Conservation (phyloP, 2,888 invertebrate genomes). For the Epicampocera succincta region DNA sequence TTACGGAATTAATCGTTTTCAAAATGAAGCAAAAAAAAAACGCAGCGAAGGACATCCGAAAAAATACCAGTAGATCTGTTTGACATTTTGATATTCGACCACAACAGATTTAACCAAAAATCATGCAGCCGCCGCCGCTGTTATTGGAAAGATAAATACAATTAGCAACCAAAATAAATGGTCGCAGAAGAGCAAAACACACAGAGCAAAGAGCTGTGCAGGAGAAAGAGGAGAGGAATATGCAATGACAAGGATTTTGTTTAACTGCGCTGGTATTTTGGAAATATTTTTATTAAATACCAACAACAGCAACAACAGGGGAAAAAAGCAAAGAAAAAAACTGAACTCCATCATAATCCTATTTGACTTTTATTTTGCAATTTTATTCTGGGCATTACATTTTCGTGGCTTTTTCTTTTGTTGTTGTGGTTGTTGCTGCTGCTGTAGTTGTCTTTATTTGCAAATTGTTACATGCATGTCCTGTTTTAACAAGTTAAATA, state of each 20-base stretch:
- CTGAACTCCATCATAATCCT: slow-evolving; percentile 54
- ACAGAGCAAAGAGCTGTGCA: neutral
- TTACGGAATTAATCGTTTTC: slow-evolving; percentile 25
- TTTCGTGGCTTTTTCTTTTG: slow-evolving; percentile 1
- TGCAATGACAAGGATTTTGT: neutral
- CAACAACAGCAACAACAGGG: too few species aligned
- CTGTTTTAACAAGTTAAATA: slow-evolving; percentile 60
- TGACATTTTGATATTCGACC: slow-evolving; percentile 41
- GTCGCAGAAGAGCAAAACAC: neutral
- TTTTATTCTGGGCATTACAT: slow-evolving; percentile 41
- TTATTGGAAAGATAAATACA: slow-evolving; percentile 51
- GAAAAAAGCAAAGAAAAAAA: neutral
- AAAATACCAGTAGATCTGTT: slow-evolving; percentile 35
- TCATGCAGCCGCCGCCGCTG: slow-evolving; percentile 12
- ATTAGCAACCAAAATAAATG: slow-evolving; percentile 48
- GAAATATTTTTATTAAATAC: slow-evolving; percentile 57
- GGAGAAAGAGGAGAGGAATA: neutral
- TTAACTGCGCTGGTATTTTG: slow-evolving; percentile 23
- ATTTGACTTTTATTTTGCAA: slow-evolving; percentile 62
- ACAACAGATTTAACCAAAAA: slow-evolving; percentile 10
- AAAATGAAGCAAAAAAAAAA: neutral
- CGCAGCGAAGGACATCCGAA: neutral
- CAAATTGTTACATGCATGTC: slow-evolving; percentile 61
- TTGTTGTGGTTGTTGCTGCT: too few species aligned
- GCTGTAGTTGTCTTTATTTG: slow-evolving; percentile 45